Conservation (phyloP, 2,113 vertebrate genomes). For the Globicephala melas region DNA sequence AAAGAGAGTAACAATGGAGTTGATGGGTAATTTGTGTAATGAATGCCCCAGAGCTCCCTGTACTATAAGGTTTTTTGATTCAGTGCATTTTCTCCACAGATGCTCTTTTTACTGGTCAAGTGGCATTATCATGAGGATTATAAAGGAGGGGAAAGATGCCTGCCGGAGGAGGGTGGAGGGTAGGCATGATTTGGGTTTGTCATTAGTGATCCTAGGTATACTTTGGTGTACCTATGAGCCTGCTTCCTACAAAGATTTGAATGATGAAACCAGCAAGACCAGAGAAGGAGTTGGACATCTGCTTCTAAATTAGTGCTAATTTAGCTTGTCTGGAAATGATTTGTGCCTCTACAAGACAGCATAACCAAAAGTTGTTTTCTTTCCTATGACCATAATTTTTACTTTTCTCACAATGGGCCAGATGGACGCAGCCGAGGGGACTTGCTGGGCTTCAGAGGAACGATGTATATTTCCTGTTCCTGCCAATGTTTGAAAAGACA, state of each 20-base stretch:
- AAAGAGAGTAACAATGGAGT: constrained; percentile 70
- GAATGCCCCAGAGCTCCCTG: constrained; percentile 71
- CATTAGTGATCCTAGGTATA: not conserved
- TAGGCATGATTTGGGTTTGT: not conserved
- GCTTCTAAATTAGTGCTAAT: constrained; percentile 76
- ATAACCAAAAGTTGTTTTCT: constrained; percentile 31
- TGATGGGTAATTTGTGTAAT: constrained; percentile 80
- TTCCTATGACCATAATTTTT: constrained; percentile 52
- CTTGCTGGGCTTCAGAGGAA: not conserved
- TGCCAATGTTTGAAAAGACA: not conserved
- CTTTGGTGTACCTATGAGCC: constrained; percentile 50
- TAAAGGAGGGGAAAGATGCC: not conserved
- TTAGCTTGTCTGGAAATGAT: constrained; percentile 69
- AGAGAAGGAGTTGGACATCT: constrained; percentile 63
- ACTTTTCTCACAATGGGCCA: constrained; percentile 48
- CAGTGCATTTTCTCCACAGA: constrained; percentile 61
- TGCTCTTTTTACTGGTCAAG: constrained; percentile 70
- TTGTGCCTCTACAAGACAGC: constrained; percentile 51
- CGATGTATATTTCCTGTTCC: not conserved
- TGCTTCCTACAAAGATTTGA: constrained; percentile 43
- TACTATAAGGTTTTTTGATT: constrained; percentile 45
- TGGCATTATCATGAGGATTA: constrained; percentile 42
- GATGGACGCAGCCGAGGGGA: constrained; percentile 12
- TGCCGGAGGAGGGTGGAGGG: not conserved
- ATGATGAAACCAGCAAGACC: constrained; percentile 59